These are phyloP conservation scores for Dipus sagitta DNA, from an alignment of 2,797 vertebrate species.

Conservation along the genomic window DNA sequence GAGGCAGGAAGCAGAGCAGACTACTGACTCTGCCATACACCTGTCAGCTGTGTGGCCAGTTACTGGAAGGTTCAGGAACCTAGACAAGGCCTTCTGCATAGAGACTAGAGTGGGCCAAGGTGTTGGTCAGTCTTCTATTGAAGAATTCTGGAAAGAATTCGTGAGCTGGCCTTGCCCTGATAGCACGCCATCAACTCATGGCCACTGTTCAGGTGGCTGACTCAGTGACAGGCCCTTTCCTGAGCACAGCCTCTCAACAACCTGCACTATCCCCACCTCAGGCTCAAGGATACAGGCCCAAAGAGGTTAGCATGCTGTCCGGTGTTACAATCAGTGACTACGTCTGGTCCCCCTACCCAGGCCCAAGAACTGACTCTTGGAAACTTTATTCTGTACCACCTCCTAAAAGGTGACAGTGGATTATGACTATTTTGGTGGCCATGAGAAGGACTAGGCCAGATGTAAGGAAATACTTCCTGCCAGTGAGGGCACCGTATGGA, in stretches of 20 bases:
- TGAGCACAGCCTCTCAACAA: neutral
- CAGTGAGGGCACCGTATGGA: neutral
- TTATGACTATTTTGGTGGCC: neutral
- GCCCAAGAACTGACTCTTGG: neutral
- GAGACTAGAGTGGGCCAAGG: neutral
- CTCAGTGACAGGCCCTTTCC: neutral
- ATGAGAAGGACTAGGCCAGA: neutral
- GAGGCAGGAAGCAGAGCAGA: neutral
- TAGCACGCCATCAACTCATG: neutral
- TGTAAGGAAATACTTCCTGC: neutral
- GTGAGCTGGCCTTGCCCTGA: neutral
- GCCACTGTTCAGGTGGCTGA: neutral
- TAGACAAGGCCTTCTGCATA: neutral
- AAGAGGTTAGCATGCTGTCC: neutral
- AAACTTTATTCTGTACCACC: neutral
- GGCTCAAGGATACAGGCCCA: neutral
- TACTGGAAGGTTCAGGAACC: neutral
- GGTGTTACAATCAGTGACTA: rapidly evolving
- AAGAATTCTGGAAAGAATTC: neutral
- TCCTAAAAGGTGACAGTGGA: neutral
- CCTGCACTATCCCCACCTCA: neutral
- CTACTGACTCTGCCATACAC: neutral
- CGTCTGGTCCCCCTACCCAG: neutral
- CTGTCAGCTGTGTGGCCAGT: neutral
- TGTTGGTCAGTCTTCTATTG: neutral